A percentile compares a stretch with the other conserved stretches of the same genome.
These are phyloP conservation scores for Haliaeetus leucogaster DNA, from an alignment of 2,113 vertebrate species.

Conservation along the genomic window DNA sequence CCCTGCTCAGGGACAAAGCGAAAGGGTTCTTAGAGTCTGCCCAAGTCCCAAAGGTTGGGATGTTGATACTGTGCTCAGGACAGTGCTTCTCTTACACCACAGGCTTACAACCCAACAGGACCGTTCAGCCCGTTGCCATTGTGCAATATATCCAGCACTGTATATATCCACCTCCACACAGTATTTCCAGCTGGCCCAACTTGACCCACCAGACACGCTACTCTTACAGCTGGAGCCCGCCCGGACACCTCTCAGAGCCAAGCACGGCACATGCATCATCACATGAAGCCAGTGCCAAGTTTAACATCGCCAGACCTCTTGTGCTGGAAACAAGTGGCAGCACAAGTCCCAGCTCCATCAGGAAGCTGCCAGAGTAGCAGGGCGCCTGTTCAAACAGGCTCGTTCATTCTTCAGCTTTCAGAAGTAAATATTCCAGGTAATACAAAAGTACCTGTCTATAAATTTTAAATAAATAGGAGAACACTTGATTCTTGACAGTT, in stretches of 20 bases:
- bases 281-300: accelerated
- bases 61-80: neutral
- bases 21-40: neutral
- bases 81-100: neutral
- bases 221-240: neutral
- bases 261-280: accelerated
- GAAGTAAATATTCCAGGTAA: neutral
- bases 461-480: neutral
- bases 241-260: accelerated
- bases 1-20: neutral
- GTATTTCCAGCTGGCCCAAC: neutral
- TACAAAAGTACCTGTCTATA: neutral
- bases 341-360: neutral
- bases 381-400: accelerated
- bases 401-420: neutral
- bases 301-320: neutral
- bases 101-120: neutral
- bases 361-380: neutral
- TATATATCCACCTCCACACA: accelerated
- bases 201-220: accelerated
- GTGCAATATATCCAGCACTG: neutral
- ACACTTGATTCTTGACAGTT: neutral
- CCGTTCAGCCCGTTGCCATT: accelerated
- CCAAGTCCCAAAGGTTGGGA: accelerated
- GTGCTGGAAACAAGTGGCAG: neutral